A percentile compares a stretch with the other conserved stretches of the same genome.
These are phyloP conservation scores for Mergus octosetaceus DNA, from an alignment of 2,797 vertebrate species.

Conservation along the genomic window DNA sequence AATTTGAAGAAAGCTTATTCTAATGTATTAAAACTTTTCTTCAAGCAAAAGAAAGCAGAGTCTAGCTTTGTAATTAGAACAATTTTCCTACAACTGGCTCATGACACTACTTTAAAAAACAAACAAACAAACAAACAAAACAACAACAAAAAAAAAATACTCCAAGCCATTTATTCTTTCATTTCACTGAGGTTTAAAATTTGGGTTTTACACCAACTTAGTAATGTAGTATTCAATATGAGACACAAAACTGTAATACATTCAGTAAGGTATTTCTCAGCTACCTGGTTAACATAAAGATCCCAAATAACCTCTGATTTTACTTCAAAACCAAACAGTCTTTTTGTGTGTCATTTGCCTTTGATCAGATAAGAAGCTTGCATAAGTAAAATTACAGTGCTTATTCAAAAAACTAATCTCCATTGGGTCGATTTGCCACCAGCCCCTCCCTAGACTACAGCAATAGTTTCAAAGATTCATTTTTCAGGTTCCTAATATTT, in stretches of 20 bases:
- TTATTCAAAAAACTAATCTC: conserved; percentile 16
- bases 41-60: not conserved
- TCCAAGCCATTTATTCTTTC: not conserved
- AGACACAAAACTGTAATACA: not conserved
- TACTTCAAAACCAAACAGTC: not conserved
- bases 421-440: not conserved
- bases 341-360: conserved; percentile 2
- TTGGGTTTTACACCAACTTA: not conserved
- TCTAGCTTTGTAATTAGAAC: not conserved
- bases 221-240: not conserved
- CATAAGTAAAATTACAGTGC: conserved; percentile 23
- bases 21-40: conserved; percentile 11
- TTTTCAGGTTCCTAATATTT: not conserved
- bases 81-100: not conserved
- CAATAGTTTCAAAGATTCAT: not conserved
- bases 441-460: not conserved
- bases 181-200: not conserved
- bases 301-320: not conserved
- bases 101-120: not conserved
- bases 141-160: not conserved
- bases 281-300: conserved; percentile 19
- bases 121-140: not conserved
- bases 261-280: not conserved
- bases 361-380: conserved; percentile 45
- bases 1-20: conserved; percentile 28